Evolutionary conservation across 2,113 vertebrate genomes (phyloP), one percentile per base, ranked within the genome.

Genomic region (Antennarius striatus): DNA sequence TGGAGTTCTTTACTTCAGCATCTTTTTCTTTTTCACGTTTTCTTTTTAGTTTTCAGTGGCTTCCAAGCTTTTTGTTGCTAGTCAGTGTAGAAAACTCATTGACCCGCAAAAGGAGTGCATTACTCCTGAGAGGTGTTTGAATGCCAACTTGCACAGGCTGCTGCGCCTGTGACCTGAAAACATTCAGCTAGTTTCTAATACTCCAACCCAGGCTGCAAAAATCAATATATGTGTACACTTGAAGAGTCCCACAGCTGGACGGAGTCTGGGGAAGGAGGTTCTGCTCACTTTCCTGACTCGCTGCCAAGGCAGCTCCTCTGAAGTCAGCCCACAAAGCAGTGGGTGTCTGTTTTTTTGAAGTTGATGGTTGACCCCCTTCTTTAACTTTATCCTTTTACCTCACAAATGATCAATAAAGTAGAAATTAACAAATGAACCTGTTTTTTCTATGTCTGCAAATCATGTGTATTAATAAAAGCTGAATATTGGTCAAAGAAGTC

Each of bases 61-160:
- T 63, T 59, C 63, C 73, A 77, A 17, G 77, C 70, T 81, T 84
- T 75, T 72, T 55, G 70, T 74, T 79, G 77, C 57, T 70, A 70
- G 60, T 76, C 10, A 14, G 49, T 10, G 14, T 70, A 60, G 64
- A 42, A 80, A 86, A 86, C 15, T 62, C 66, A 73, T 4, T 84
- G 86, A 91, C 83, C 90, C 32, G 63, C 73, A 79, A 79, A 80
- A 76, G 69, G 32, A 76, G 52, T 10, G 4, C 49, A 67, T 69
- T 72, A 75, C 83, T 79, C 81, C 42, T 51, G 81, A 82, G 90
- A 87, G 58, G 65, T 80, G 71, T 77, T 82, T 71, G 71, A 68
- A 83, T 61, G 79, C 79, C 68, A 76, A 83, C 67, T 72, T 59
- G 68, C 68, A 64, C 68, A 73, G 83, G 80, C 72, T 82, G 82